Conservation (phyloP, 2,888 invertebrate species). For the Meteorus cinctellus region DNA sequence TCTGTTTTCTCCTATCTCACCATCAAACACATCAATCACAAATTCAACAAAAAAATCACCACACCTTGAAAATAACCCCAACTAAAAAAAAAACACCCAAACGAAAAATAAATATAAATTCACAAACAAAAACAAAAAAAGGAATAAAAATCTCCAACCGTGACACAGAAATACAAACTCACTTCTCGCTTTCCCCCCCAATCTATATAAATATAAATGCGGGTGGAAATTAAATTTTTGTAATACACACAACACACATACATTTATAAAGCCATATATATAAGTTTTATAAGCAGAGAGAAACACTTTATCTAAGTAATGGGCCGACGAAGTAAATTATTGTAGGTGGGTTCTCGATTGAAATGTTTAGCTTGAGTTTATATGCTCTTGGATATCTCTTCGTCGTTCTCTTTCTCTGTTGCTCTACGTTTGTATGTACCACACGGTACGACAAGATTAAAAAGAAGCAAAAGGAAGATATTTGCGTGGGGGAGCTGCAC, state of each 20-base stretch:
- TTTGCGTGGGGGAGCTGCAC: background rate
- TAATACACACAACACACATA: background rate
- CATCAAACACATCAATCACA: too few species aligned
- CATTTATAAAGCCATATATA: constrained; percentile 1
- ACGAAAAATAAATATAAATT: too few species aligned
- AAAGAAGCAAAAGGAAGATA: background rate
- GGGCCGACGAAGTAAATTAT: constrained; percentile 21
- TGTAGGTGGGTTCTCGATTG: constrained; percentile 15
- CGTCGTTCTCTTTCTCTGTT: background rate
- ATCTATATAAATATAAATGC: too few species aligned
- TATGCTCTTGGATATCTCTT: background rate
- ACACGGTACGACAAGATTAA: background rate
- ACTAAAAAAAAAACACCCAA: too few species aligned
- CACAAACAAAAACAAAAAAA: too few species aligned
- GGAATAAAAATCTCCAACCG: too few species aligned
- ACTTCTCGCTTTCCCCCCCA: too few species aligned
- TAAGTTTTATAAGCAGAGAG: constrained; percentile 9
- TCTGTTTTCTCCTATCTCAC: too few species aligned
- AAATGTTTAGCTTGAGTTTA: constrained; percentile 11
- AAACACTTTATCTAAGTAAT: constrained; percentile 23
- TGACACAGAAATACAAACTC: too few species aligned
- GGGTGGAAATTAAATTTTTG: too few species aligned
- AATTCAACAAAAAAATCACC: too few species aligned
- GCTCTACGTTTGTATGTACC: background rate
- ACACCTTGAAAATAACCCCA: too few species aligned